Evolutionary conservation across 2,888 invertebrate genomes (phyloP).

Genomic region (Lasioglossum lativentre): DNA sequence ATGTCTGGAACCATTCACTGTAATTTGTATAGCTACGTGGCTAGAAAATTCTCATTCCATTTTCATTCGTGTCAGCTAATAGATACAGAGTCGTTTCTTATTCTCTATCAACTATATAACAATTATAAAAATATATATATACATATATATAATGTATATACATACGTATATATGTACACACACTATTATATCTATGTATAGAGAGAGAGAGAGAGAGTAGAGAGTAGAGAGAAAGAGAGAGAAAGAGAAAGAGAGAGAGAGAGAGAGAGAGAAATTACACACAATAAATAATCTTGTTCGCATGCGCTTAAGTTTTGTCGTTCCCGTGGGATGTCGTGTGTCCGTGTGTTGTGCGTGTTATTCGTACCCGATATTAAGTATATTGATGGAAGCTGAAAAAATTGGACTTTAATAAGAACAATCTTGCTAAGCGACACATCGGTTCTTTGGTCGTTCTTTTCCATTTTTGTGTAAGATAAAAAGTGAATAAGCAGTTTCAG

Average conservation of each 20-base stretch:
- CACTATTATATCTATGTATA: background rate
- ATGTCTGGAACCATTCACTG: constrained; percentile 40
- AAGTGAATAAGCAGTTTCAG: background rate
- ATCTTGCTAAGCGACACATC: background rate
- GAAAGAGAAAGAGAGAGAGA: background rate
- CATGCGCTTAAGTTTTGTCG: constrained; percentile 57
- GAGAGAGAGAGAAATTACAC: constrained; percentile 22
- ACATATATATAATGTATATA: background rate
- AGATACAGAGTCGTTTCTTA: constrained; percentile 37
- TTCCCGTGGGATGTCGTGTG: constrained; percentile 4
- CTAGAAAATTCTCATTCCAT: constrained; percentile 39
- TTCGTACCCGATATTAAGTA: background rate
- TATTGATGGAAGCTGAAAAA: background rate
- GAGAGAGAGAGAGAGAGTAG: background rate
- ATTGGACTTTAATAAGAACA: background rate
- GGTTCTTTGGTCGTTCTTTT: background rate
- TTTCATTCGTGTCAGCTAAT: constrained; percentile 26
- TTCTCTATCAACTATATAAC: constrained; percentile 12
- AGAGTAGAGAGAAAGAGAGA: background rate
- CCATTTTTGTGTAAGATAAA: background rate
- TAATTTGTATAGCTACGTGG: constrained; percentile 23
- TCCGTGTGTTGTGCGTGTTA: constrained; percentile 9
- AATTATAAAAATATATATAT: background rate
- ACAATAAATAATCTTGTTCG: constrained; percentile 53
- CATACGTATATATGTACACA: background rate